A percentile compares a stretch with the other conserved stretches of the same genome.
phyloP scores from a whole-genome alignment of 2,113 vertebrate genomes.

The Manacus vitellinus region DNA sequence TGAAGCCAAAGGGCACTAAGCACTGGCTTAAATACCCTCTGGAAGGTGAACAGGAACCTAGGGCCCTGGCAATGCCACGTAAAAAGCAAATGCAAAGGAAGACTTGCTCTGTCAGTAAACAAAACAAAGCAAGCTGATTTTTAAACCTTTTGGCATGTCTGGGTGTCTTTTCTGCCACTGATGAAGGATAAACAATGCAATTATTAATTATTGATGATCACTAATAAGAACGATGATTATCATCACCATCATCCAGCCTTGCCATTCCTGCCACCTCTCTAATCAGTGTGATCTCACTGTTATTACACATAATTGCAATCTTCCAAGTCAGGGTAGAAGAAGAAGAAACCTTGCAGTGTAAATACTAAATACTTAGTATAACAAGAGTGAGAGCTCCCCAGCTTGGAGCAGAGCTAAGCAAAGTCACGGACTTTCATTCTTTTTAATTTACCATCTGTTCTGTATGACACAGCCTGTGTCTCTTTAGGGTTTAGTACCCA shows the following conservation, averaged over 20 bases:
- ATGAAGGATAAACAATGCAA: conserved; percentile 62
- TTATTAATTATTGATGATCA: conserved; percentile 63
- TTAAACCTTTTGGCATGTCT: conserved; percentile 53
- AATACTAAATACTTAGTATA: conserved; percentile 72
- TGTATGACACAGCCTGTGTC: conserved; percentile 65
- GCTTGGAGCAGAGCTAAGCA: conserved; percentile 44
- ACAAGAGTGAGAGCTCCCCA: conserved; percentile 46
- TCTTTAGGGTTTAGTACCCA: conserved; percentile 76
- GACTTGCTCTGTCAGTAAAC: conserved; percentile 51
- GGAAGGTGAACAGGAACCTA: background rate
- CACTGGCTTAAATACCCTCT: background rate
- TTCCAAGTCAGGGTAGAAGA: conserved; percentile 38
- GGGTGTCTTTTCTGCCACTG: background rate
- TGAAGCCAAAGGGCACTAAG: background rate
- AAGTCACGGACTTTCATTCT: conserved; percentile 61
- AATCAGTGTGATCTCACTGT: conserved; percentile 42
- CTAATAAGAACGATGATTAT: conserved; percentile 61
- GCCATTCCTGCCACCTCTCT: conserved; percentile 45
- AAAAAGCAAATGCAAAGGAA: conserved; percentile 7
- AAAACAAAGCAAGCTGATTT: conserved; percentile 50
- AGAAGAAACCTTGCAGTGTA: conserved; percentile 57
- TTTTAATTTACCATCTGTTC: conserved; percentile 78
- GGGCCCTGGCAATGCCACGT: background rate
- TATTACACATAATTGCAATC: conserved; percentile 68
- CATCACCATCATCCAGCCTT: conserved; percentile 35